Conservation (phyloP, 2,113 vertebrate species). For the Cnemophilus loriae region DNA sequence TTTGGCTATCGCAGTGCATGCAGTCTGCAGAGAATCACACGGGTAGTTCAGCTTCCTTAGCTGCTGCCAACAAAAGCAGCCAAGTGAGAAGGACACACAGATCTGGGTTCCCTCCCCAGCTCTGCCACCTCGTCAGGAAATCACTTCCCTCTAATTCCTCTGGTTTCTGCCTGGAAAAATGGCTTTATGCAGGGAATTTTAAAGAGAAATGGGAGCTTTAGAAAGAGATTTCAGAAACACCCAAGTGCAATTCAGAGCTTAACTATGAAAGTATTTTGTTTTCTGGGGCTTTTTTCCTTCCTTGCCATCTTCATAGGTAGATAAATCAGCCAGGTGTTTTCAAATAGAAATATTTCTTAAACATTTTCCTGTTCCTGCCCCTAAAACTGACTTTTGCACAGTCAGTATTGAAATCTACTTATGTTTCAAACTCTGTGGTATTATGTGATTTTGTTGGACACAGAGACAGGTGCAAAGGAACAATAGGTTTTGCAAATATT, state of each 20-base stretch:
- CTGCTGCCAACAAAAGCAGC: conserved; percentile 32
- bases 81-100: conserved; percentile 35
- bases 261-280: neutral
- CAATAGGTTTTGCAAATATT: conserved; percentile 19
- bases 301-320: neutral
- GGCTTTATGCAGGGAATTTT: neutral
- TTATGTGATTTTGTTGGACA: conserved; percentile 44
- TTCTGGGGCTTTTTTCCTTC: neutral
- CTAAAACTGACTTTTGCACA: neutral
- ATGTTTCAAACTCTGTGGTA: neutral
- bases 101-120: neutral
- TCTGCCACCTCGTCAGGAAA: neutral
- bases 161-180: neutral
- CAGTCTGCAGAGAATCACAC: conserved; percentile 16
- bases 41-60: neutral
- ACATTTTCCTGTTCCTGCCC: neutral
- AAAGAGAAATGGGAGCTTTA: neutral
- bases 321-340: neutral
- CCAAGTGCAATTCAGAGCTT: neutral
- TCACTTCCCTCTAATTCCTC: neutral
- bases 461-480: conserved; percentile 23
- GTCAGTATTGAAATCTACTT: conserved; percentile 31
- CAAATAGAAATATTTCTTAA: neutral
- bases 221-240: neutral
- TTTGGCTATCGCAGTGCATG: neutral